Percentiles rank a stretch among this genome's conserved stretches.
Evolutionary conservation across 2,888 invertebrate genomes (phyloP).

Genomic region (Callyntrura guangdongensis): DNA sequence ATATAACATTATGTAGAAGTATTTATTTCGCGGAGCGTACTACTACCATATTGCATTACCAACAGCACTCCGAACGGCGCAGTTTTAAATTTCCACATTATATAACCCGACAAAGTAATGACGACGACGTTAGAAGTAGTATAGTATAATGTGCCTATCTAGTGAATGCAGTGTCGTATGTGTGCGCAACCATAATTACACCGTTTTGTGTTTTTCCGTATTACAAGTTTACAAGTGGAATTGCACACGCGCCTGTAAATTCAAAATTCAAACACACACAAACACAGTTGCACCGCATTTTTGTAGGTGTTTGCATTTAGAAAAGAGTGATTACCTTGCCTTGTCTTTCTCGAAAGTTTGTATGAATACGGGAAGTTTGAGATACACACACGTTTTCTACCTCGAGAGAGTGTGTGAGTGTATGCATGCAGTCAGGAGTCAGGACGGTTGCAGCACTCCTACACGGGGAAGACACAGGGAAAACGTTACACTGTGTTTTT

Average conservation of each 20-base stretch:
- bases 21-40: no score
- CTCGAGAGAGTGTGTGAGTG: background rate
- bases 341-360: conserved; percentile 24
- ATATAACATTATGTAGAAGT: no score
- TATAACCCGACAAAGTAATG: no score
- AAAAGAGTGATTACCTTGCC: background rate
- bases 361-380: background rate
- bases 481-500: background rate
- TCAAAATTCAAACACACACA: conserved; percentile 33
- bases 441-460: conserved; percentile 18
- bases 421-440: background rate
- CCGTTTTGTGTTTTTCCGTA: no score
- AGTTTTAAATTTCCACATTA: no score
- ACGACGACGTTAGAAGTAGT: no score
- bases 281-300: conserved; percentile 40
- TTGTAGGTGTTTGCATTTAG: conserved; percentile 44
- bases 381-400: background rate
- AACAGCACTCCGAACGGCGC: no score
- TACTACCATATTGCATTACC: no score
- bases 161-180: no score
- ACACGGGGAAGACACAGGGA: background rate
- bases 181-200: no score
- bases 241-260: conserved; percentile 71
- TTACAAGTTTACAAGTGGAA: conserved; percentile 63
- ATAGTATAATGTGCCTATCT: no score